Evolutionary conservation across 2,888 invertebrate genomes (phyloP).

Genomic region (Melipona beecheii): DNA sequence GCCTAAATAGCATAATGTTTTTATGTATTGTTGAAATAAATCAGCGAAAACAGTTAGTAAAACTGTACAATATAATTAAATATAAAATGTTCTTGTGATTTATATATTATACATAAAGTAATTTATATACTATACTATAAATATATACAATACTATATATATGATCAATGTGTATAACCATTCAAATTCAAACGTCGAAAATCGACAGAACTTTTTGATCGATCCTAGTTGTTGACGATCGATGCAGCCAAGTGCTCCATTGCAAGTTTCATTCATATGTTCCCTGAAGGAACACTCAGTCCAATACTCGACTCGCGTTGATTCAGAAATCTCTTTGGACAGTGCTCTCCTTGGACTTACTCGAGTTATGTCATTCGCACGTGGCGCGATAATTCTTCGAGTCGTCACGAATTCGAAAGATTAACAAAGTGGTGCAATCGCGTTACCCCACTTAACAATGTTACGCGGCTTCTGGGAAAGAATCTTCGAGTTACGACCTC

Average conservation of each 20-base stretch:
- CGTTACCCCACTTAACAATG: slow-evolving; percentile 50
- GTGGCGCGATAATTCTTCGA: slow-evolving; percentile 19
- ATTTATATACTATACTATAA: no score
- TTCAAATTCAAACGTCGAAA: no score
- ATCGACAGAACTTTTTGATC: not conserved
- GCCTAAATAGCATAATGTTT: no score
- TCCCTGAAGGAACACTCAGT: not conserved
- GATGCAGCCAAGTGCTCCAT: not conserved
- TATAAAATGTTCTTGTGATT: no score
- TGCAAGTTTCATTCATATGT: not conserved
- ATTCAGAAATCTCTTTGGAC: not conserved
- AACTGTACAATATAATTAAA: no score
- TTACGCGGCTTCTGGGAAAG: slow-evolving; percentile 48
- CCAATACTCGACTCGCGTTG: not conserved
- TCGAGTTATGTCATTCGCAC: not conserved
- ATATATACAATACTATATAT: no score
- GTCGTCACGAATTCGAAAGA: slow-evolving; percentile 17
- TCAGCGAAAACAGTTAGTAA: no score
- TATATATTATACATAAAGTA: no score
- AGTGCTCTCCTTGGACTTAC: not conserved
- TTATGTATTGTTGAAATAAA: no score
- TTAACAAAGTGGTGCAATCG: slow-evolving; percentile 42
- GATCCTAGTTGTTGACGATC: not conserved
- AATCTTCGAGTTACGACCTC: slow-evolving; percentile 45
- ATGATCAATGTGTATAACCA: no score